Evolutionary conservation across 1,140 invertebrate genomes (phyloP), one percentile per base, ranked within the genome.

Genomic region (Nixonia krombeini): DNA sequence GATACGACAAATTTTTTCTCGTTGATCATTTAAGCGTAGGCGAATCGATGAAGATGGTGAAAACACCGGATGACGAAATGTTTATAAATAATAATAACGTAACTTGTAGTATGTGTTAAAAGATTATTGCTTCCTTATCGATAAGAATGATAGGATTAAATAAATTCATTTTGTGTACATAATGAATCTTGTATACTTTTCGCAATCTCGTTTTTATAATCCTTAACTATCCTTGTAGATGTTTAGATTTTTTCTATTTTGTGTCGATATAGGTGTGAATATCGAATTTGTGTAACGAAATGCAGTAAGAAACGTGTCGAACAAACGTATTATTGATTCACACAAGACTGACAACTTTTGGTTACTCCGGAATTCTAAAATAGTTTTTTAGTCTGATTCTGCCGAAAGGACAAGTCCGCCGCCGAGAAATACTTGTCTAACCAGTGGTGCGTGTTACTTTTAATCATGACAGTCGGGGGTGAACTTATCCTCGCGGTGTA

Each of bases 151-250:
- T 79, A 78, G 72, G 61, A 73, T 70, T 71, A 76, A 80, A 79
- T 80, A 78, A 80, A 81, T 72, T 75, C 76, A 73, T 76, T 74
- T 81, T 80, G 72, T 82, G 76, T 82, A 80, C 58, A 80, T 81
- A 80, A 74, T 69, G 66, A 64, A 57, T 61, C 33, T 65, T 64
- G 55, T 71, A 69, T 59, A 44, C 17, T 28, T 51, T 51, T 41
- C 37, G 9, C 21, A 21, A 42, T 23, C 17, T 42, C 21, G 9
- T 44, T 44, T 33, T 13, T 44, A 15, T 33, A 33, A 44, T 53
- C 25, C 13, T 29, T 35, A 21, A 35, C 28, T 12, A 47, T 56
- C 31, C 35, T 35, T 47, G 25, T 49, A 49, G 15, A 41, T 10
- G 13, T 50, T 18, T 38, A 18, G n/a, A 25, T 38, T 44, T 26